A percentile compares a stretch with the other conserved stretches of the same genome.
These are phyloP conservation scores for Phoebastria nigripes DNA, from an alignment of 2,797 vertebrate species.

Conservation along the genomic window DNA sequence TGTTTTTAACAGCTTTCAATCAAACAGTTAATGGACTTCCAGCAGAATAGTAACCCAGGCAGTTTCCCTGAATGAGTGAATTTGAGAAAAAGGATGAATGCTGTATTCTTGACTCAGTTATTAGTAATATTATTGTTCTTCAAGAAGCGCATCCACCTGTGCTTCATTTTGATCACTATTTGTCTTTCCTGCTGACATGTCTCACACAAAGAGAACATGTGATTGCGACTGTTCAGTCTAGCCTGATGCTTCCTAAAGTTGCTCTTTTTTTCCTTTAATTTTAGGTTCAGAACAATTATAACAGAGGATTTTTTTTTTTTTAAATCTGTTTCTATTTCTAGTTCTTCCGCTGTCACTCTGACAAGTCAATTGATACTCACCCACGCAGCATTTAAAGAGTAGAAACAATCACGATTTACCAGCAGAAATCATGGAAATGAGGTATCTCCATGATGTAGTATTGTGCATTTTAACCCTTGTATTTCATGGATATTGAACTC, in stretches of 20 bases:
- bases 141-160: background rate
- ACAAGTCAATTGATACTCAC: background rate
- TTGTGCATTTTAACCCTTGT: background rate
- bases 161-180: background rate
- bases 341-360: background rate
- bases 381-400: background rate
- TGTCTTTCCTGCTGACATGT: background rate
- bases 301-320: background rate
- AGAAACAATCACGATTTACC: background rate
- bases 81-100: background rate
- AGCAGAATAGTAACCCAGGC: background rate
- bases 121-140: background rate
- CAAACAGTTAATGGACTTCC: background rate
- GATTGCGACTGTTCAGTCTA: background rate
- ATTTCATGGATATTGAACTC: constrained; percentile 16
- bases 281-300: background rate
- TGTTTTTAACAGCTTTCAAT: background rate
- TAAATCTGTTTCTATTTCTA: background rate
- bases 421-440: constrained; percentile 2
- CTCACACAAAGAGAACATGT: background rate
- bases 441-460: background rate
- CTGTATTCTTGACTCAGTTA: background rate
- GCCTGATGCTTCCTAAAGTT: background rate
- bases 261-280: background rate
- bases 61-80: background rate